Conservation (phyloP, 2,888 invertebrate genomes). For the Phaonia tiefii region DNA sequence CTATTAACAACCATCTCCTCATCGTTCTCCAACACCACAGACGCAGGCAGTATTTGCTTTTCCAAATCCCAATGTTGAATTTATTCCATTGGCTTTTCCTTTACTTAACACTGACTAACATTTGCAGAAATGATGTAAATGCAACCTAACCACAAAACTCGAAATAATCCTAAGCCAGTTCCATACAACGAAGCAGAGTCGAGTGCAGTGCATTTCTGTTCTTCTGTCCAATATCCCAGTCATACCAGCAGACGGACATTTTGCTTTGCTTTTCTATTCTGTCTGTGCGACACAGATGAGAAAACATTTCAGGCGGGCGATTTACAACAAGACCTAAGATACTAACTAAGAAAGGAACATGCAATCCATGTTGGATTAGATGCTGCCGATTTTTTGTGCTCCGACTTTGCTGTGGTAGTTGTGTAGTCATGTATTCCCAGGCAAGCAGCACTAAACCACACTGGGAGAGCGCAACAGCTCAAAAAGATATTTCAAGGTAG, state of each 20-base stretch:
- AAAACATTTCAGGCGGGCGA: constrained; percentile 7
- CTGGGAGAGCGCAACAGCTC: too few species aligned
- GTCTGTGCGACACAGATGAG: background rate
- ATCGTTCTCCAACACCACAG: too few species aligned
- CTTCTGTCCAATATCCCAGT: background rate
- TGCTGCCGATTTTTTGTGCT: background rate
- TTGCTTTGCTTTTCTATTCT: background rate
- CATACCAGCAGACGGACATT: background rate
- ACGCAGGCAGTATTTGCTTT: too few species aligned
- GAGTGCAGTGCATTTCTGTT: background rate
- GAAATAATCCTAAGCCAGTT: constrained; percentile 57
- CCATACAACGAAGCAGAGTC: too few species aligned
- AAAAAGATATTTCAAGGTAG: background rate
- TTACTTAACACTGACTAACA: background rate
- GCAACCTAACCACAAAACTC: constrained; percentile 62
- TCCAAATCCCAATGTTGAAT: background rate
- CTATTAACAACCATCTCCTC: constrained; percentile 31
- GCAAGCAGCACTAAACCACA: too few species aligned
- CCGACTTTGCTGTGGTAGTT: background rate
- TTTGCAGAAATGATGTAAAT: constrained; percentile 53
- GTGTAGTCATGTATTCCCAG: background rate
- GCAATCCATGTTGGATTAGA: background rate
- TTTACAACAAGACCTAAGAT: background rate
- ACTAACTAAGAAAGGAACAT: background rate
- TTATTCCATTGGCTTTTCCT: constrained; percentile 4